Conservation (phyloP, 2,113 vertebrate genomes). For the Pollimyrus isidori region DNA sequence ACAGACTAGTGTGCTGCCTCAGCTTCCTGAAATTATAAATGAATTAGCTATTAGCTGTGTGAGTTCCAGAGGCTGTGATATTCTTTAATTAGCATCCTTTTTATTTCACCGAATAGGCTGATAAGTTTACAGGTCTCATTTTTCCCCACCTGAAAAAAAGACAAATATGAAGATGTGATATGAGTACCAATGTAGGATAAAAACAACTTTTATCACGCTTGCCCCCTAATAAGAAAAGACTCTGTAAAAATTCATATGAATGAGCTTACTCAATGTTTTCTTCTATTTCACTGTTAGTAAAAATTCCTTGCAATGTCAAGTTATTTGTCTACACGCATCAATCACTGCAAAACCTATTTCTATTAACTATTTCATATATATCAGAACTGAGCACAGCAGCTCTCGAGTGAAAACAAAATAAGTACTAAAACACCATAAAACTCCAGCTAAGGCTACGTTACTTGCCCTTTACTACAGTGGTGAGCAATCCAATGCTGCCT, state of each 20-base stretch:
- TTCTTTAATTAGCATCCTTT: constrained; percentile 22
- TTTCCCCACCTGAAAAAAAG: not conserved
- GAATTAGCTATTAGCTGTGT: constrained; percentile 26
- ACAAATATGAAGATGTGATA: not conserved
- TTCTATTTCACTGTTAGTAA: not conserved
- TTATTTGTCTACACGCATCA: not conserved
- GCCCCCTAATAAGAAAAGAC: not conserved
- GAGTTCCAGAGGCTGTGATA: not conserved
- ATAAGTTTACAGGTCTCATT: constrained; percentile 5
- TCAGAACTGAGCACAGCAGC: not conserved
- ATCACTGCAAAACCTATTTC: not conserved
- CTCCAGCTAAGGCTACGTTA: constrained; percentile 1
- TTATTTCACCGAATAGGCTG: constrained; percentile 12
- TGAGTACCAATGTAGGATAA: not conserved
- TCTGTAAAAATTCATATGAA: not conserved
- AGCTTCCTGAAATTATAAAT: constrained; percentile 25
- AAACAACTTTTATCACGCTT: not conserved
- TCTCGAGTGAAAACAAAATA: not conserved
- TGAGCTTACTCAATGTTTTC: not conserved
- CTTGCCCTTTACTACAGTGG: not conserved
- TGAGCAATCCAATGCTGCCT: not conserved
- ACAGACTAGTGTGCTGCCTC: constrained; percentile 11
- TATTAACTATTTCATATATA: not conserved
- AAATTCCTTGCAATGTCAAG: not conserved
- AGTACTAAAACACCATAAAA: not conserved